Base-by-base conservation (phyloP, 2,113 vertebrate species). In the Bos indicus region DNA sequence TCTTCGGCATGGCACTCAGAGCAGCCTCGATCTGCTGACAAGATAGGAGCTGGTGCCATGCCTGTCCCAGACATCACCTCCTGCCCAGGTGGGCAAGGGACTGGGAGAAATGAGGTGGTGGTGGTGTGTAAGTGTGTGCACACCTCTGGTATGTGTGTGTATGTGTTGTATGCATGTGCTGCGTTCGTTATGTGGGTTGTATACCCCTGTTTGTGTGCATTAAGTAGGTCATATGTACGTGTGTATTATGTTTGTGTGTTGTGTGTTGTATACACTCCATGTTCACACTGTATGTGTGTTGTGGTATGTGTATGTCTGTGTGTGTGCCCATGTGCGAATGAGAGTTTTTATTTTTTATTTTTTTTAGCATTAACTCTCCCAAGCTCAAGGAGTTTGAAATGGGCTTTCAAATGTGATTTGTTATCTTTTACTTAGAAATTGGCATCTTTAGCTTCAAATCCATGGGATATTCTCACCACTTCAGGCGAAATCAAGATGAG, bases 391-490 rank as follows among this genome's bases (percentile, higher is more conserved):
- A 54, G 19, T 51, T 91, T 86, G 59, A 92, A 88, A 90, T 57
- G 67, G 60, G 33, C 48, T 94, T 98, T 97, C 64, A 91, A 67
- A 93, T 85, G 59, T 33, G 82, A 82, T 26, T 96, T 15, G 19
- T 23, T 81, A 46, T 56, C 36, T 90, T 92, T 95, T 83, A 56
- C 59, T 88, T 91, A 40, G 52, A 91, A 86, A 74, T 92, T 57
- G 60, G 40, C 56, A 94, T 46, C 33, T 54, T 95, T 67, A 59
- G 33, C 56, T 89, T 95, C 80, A 96, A 90, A 74, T 74, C 74
- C 86, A 13, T 86, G 46, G 23, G 7, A 17, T 60, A 12, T 62
- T 57, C 19, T 48, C 33, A 48, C 15, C 40, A 56, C 30, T 88
- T 91, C 9, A 46, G 54, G 30, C 9, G 21, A 64, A 90, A 86